Percentiles rank a stretch among this genome's conserved stretches.
phyloP scores from a whole-genome alignment of 1,140 invertebrate species.

The Sycophaga agraensis region DNA sequence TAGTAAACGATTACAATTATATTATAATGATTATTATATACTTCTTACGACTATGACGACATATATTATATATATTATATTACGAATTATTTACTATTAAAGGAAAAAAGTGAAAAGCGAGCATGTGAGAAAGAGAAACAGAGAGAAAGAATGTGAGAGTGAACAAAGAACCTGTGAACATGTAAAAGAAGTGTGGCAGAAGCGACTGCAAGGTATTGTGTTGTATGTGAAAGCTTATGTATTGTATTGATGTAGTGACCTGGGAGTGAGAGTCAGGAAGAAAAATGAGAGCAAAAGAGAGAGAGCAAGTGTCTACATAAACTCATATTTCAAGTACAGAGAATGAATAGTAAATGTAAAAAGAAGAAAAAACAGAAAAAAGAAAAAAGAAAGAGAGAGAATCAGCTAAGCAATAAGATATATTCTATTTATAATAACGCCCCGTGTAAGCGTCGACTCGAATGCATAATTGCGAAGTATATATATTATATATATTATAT shows the following conservation, averaged over 20 bases:
- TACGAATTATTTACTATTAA: constrained; percentile 30
- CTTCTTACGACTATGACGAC: constrained; percentile 32
- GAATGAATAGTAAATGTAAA: not conserved
- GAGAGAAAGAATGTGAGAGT: not conserved
- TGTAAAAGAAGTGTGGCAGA: not conserved
- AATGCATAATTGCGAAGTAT: constrained; percentile 29
- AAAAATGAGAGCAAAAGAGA: not conserved
- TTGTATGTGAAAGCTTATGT: not conserved
- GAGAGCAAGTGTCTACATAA: not conserved
- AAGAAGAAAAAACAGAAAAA: constrained; percentile 25
- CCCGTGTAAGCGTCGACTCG: constrained; percentile 30
- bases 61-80: constrained; percentile 39
- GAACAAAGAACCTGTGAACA: too few species aligned
- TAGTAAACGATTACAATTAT: constrained; percentile 29
- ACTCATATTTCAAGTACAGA: not conserved
- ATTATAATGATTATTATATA: constrained; percentile 33
- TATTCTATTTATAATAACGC: constrained; percentile 31
- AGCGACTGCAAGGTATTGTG: not conserved
- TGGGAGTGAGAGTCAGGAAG: too few species aligned
- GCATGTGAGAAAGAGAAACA: not conserved
- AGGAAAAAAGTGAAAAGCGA: not conserved
- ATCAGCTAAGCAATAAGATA: constrained; percentile 54
- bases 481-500: constrained; percentile 32
- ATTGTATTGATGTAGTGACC: not conserved
- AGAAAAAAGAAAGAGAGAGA: constrained; percentile 24